Evolutionary conservation across 2,113 vertebrate species (phyloP).

Genomic region (Rhombomys opimus): DNA sequence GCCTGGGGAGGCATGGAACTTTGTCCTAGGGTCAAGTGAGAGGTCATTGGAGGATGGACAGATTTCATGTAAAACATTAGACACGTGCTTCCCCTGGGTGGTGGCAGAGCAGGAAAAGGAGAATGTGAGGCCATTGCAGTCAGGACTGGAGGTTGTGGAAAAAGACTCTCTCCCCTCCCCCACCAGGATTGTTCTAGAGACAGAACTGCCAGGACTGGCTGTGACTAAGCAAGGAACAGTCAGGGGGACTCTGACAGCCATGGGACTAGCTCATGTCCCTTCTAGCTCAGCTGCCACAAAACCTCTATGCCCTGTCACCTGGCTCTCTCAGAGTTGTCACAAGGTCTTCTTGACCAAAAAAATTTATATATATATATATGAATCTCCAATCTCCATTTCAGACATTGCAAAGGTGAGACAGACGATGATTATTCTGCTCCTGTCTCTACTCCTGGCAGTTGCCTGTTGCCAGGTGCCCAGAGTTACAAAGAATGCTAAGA

Average conservation of each 20-base stretch:
- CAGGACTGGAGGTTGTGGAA: neutral
- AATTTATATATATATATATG: neutral
- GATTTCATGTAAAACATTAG: neutral
- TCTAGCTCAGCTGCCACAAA: neutral
- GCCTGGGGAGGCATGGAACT: too few relatives aligned
- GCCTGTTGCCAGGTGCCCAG: constrained; percentile 63
- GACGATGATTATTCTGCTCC: constrained; percentile 64
- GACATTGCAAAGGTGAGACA: constrained; percentile 42
- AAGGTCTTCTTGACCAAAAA: constrained; percentile 7
- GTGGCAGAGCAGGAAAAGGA: neutral
- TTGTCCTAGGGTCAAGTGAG: neutral
- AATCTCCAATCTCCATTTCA: constrained; percentile 19
- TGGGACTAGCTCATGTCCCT: neutral
- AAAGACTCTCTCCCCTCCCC: neutral
- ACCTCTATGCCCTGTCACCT: neutral
- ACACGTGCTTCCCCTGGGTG: neutral
- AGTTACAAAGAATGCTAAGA: constrained; percentile 44
- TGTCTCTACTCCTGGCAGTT: neutral
- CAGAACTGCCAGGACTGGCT: neutral
- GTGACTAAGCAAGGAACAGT: too few relatives aligned
- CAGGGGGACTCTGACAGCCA: neutral
- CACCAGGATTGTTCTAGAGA: neutral
- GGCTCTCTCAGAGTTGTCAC: neutral
- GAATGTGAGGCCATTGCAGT: fast-evolving
- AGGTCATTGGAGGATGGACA: neutral